Conservation (phyloP, 2,797 vertebrate genomes). For the Spondyliosoma cantharus region DNA sequence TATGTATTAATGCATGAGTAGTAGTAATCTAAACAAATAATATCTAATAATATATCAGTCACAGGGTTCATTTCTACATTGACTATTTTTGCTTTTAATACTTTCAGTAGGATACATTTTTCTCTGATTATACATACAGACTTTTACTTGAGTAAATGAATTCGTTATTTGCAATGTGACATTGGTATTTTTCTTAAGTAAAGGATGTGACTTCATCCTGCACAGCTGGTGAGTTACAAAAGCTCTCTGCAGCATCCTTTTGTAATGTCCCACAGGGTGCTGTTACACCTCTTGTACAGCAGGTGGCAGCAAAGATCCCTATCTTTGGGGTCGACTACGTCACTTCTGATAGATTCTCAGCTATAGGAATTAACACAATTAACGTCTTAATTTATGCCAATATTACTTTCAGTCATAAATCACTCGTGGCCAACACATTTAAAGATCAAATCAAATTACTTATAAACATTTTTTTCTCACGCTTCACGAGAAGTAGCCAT, state of each 20-base stretch:
- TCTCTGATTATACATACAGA: background rate
- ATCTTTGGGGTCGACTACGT: accelerated
- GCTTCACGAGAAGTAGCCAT: background rate
- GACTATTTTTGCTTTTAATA: background rate
- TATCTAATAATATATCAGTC: background rate
- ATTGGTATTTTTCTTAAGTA: background rate
- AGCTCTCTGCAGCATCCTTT: slow-evolving; percentile 9
- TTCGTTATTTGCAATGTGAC: background rate
- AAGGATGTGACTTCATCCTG: background rate
- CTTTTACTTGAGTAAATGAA: background rate
- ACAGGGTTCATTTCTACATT: background rate
- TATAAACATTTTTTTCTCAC: background rate
- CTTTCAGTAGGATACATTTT: background rate
- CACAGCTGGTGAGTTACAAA: slow-evolving; percentile 5
- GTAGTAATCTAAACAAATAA: background rate
- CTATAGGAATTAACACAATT: background rate
- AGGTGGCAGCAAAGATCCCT: background rate
- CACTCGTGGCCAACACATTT: background rate
- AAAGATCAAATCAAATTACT: background rate
- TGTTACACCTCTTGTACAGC: background rate
- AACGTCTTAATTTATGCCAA: accelerated
- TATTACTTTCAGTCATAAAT: background rate
- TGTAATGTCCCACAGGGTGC: background rate
- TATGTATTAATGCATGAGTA: too few species aligned
- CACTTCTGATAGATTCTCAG: background rate